phyloP scores from a whole-genome alignment of 2,888 invertebrate genomes.

The Pseudococcus viburni region DNA sequence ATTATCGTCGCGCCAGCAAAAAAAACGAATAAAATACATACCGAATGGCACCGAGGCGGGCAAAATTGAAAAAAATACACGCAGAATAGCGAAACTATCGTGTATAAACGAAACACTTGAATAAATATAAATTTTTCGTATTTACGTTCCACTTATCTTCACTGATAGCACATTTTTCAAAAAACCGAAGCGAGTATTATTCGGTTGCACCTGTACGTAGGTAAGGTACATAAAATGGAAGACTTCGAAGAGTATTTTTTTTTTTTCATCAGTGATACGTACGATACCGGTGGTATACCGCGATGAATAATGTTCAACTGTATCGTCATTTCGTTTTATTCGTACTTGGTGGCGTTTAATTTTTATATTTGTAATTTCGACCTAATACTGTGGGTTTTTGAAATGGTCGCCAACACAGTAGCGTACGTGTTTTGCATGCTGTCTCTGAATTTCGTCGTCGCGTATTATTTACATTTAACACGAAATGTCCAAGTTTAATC shows the following conservation, averaged over 20 bases:
- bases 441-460: conserved; percentile 6
- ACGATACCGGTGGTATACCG: neutral
- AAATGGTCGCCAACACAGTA: neutral
- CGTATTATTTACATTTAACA: conserved; percentile 33
- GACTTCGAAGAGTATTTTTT: neutral
- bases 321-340: conserved; percentile 20
- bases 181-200: neutral
- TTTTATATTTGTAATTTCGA: conserved; percentile 22
- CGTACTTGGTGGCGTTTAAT: conserved; percentile 45
- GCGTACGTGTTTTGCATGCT: conserved; percentile 31
- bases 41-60: neutral
- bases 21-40: neutral
- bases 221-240: neutral
- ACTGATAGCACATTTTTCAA: conserved; percentile 15
- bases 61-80: neutral
- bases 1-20: neutral
- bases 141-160: conserved; percentile 21
- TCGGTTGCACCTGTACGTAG: neutral
- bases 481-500: neutral
- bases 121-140: conserved; percentile 34
- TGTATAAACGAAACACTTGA: conserved; percentile 23
- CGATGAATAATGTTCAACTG: conserved; percentile 44
- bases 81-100: neutral
- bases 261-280: neutral
- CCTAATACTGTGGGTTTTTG: neutral